Evolutionary conservation across 2,113 vertebrate genomes (phyloP).

Genomic region (Amphiprion percula): DNA sequence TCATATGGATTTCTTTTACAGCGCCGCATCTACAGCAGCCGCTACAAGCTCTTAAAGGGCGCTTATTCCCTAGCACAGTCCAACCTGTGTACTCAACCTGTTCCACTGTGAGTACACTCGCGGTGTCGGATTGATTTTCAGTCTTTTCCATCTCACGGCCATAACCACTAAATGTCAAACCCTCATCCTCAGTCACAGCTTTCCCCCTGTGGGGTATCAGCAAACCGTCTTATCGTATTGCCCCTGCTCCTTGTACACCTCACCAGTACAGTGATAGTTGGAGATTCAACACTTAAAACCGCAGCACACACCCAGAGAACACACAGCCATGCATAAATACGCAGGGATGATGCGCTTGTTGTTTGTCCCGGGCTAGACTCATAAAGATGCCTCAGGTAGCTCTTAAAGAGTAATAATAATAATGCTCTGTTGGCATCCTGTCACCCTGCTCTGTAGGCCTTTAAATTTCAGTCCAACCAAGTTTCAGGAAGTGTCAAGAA

Average conservation of each 20-base stretch:
- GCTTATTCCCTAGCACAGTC: neutral
- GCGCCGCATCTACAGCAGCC: neutral
- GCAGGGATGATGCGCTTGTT: conserved; percentile 13
- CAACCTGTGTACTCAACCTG: neutral
- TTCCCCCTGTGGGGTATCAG: conserved; percentile 23
- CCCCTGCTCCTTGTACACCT: neutral
- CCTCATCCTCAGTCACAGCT: conserved; percentile 29
- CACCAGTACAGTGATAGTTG: neutral
- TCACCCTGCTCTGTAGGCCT: no score
- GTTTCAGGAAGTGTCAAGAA: neutral
- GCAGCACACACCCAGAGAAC: neutral
- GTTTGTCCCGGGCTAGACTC: neutral
- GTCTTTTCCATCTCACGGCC: conserved; percentile 25
- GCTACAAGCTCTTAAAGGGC: conserved; percentile 22
- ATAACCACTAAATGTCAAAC: conserved; percentile 25
- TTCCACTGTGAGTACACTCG: neutral
- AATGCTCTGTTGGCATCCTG: no score
- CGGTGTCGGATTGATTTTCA: conserved; percentile 50
- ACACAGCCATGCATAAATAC: neutral
- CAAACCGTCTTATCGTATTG: conserved; percentile 16
- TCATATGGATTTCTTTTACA: neutral
- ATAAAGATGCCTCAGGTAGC: conserved; percentile 8
- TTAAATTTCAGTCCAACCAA: no score
- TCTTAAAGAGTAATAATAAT: neutral
- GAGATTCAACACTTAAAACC: neutral